phyloP scores from a whole-genome alignment of 2,113 vertebrate species.

The Pelodiscus sinensis region DNA sequence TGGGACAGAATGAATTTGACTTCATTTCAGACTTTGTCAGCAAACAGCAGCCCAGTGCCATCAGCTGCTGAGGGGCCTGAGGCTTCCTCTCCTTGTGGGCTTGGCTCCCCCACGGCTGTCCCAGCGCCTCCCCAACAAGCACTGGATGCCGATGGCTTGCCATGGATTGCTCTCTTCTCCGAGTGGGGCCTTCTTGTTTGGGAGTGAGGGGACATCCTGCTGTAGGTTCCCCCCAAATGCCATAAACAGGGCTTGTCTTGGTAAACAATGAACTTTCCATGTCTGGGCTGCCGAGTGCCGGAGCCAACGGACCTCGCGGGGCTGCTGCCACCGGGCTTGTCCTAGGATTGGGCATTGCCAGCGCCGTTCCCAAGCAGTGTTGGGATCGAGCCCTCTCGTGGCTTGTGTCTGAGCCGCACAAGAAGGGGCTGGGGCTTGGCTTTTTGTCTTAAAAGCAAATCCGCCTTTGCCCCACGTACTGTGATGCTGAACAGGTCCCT shows the following conservation, averaged over 20 bases:
- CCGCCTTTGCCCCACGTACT: background rate
- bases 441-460: background rate
- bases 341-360: slow-evolving; percentile 21
- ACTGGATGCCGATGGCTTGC: slow-evolving; percentile 38
- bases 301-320: background rate
- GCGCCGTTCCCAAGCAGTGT: background rate
- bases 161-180: slow-evolving; percentile 51
- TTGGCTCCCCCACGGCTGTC: slow-evolving; percentile 49
- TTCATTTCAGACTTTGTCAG: slow-evolving; percentile 97
- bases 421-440: slow-evolving; percentile 7
- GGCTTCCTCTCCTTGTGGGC: slow-evolving; percentile 37
- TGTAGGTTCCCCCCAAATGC: slow-evolving; percentile 44
- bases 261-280: slow-evolving; percentile 59
- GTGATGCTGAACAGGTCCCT: background rate
- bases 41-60: slow-evolving; percentile 94
- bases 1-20: slow-evolving; percentile 99
- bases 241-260: slow-evolving; percentile 62
- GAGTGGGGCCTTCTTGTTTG: background rate
- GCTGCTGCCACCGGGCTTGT: slow-evolving; percentile 21
- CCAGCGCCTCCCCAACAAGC: slow-evolving; percentile 49
- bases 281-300: background rate
- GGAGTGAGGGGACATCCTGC: background rate
- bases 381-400: background rate
- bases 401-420: slow-evolving; percentile 32
- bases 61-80: slow-evolving; percentile 88